Base-by-base conservation (phyloP, 2,113 vertebrate species). In the Psilopogon haemacephalus region DNA sequence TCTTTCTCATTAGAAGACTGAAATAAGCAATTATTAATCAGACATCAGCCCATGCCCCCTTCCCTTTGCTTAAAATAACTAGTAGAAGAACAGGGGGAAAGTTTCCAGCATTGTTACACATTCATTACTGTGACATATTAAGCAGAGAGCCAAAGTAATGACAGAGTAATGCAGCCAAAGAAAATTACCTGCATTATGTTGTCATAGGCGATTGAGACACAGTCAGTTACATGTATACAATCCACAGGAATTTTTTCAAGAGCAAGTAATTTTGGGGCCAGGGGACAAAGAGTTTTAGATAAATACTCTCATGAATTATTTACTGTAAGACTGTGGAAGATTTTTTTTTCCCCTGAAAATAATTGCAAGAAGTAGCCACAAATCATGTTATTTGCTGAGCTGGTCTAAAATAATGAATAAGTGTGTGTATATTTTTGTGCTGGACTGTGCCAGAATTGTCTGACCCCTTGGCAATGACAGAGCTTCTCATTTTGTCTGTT, bases 111-210 rank as follows among this genome's bases (percentile, higher is more conserved):
- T 52, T 93, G 65, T 94, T 88, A 70, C n/a, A 37, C 42, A 69
- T 88, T 90, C 86, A 93, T 94, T 93, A 70, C 58, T 82, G 63
- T 64, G 83, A 84, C 83, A 94, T 90, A 90, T 88, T 93, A 95
- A 95, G 85, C 46, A 89, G 56, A 83, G 42, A 96, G 30, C 44
- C 86, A 89, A 94, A 84, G 60, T 88, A 95, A 95, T 96, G 88
- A 82, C 9, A 88, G 75, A 75, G 78, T 62, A 87, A 86, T 27
- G 79, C 80, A 89, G 78, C 71, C 79, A 83, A 90, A 93, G 68
- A 93, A 95, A 96, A 95, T 94, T 88, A 95, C 91, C 89, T 91
- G 77, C 62, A 89, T 97, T 93, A 89, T 92, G 58, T 82, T 91
- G 90, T 90, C 72, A 88, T 18, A 79, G 32, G 77, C 5, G 13